phyloP scores from a whole-genome alignment of 1,140 invertebrate species.

The Fragariocoptes setiger region DNA sequence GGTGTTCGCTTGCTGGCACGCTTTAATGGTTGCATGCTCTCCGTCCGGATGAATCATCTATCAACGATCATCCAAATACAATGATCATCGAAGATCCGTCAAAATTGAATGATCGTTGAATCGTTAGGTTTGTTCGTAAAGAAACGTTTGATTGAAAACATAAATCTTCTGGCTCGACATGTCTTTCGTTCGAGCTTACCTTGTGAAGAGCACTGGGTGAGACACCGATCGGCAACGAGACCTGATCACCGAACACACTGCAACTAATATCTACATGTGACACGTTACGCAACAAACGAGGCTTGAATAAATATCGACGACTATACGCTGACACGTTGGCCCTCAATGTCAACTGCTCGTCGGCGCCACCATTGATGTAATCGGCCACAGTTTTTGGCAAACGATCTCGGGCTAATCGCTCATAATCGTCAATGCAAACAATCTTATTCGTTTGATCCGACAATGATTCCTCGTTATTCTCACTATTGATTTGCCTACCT shows the following conservation, averaged over 20 bases:
- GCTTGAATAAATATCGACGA: neutral
- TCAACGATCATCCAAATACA: too few relatives aligned
- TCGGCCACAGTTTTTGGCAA: neutral
- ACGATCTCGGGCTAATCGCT: neutral
- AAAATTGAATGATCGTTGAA: too few relatives aligned
- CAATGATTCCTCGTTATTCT: too few relatives aligned
- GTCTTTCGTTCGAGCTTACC: too few relatives aligned
- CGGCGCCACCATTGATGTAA: neutral
- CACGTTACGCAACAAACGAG: neutral
- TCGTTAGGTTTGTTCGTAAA: too few relatives aligned
- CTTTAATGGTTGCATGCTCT: constrained; percentile 46
- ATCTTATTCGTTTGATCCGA: too few relatives aligned
- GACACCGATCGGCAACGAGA: constrained; percentile 2
- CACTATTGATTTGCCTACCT: constrained; percentile 16
- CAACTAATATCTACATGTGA: neutral
- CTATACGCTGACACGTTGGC: neutral
- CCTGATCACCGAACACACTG: neutral
- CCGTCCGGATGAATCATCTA: constrained; percentile 62
- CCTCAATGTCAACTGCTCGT: neutral
- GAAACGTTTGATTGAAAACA: too few relatives aligned
- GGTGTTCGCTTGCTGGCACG: constrained; percentile 32
- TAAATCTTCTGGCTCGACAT: too few relatives aligned
- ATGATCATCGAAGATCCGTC: too few relatives aligned
- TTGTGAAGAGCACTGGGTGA: constrained; percentile 27
- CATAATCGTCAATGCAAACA: neutral